These are phyloP conservation scores for Scyliorhinus canicula DNA, from an alignment of 2,797 vertebrate genomes.

Conservation along the genomic window DNA sequence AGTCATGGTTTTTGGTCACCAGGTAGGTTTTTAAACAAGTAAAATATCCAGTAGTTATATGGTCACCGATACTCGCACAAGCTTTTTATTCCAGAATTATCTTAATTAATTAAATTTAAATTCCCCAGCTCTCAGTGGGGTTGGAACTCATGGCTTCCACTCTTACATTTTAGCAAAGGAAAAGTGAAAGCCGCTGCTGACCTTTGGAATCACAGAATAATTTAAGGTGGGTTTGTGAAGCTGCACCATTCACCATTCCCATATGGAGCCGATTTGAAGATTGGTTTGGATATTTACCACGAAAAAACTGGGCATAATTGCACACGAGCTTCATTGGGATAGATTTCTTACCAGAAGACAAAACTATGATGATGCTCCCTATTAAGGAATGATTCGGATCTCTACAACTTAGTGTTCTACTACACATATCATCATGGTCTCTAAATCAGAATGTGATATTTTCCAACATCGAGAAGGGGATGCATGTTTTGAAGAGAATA, in stretches of 20 bases:
- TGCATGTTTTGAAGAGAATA: slow-evolving; percentile 37
- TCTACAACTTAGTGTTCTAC: background rate
- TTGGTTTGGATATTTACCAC: background rate
- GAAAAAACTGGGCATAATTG: background rate
- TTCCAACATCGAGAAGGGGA: background rate
- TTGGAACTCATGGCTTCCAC: background rate
- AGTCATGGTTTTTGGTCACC: background rate
- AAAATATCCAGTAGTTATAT: too few relatives aligned
- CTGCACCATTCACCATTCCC: background rate
- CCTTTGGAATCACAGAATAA: background rate
- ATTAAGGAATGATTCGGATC: background rate
- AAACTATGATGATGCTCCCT: background rate
- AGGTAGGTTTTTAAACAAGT: too few relatives aligned
- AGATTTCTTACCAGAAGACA: background rate
- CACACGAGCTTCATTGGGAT: background rate
- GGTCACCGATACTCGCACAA: too few relatives aligned
- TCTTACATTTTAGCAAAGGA: background rate
- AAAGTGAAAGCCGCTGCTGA: background rate
- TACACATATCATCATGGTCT: background rate
- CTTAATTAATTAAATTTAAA: too few relatives aligned
- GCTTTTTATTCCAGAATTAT: too few relatives aligned
- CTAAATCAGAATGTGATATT: background rate
- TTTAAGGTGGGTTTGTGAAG: background rate
- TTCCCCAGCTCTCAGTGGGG: too few relatives aligned
- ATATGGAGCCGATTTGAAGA: background rate